Conservation (phyloP, 2,113 vertebrate species). For the Smithornis capensis region DNA sequence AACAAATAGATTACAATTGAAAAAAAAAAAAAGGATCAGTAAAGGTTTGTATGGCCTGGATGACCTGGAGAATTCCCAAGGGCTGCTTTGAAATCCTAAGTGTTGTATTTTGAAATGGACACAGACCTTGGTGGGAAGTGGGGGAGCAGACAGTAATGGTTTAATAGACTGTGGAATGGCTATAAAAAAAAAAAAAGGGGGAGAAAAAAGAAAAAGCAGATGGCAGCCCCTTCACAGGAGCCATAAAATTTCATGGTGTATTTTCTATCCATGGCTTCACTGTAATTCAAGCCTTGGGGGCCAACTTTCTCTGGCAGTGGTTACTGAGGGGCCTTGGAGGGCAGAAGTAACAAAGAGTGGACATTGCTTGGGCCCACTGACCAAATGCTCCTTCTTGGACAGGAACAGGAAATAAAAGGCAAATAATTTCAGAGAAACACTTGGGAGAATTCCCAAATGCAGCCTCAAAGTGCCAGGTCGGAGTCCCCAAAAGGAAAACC, state of each 20-base stretch:
- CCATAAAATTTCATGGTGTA: constrained; percentile 91
- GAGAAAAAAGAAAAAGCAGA: constrained; percentile 76
- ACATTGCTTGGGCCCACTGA: background rate
- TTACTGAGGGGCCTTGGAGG: constrained; percentile 16
- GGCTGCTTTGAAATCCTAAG: constrained; percentile 12
- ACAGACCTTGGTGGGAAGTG: constrained; percentile 44
- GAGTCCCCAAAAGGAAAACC: background rate
- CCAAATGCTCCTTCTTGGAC: background rate
- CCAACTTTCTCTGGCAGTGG: constrained; percentile 64
- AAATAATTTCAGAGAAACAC: background rate
- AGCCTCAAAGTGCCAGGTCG: background rate
- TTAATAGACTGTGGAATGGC: constrained; percentile 62
- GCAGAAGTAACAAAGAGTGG: constrained; percentile 42
- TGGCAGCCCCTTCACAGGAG: constrained; percentile 80
- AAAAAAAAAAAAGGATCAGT: background rate
- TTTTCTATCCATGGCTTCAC: constrained; percentile 90
- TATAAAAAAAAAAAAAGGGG: background rate
- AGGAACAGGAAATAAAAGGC: background rate
- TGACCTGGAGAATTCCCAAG: background rate
- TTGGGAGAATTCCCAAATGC: background rate
- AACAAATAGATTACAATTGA: background rate
- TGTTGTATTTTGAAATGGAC: constrained; percentile 20
- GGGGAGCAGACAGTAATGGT: constrained; percentile 54
- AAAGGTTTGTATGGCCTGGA: background rate
- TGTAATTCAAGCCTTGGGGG: constrained; percentile 82